Evolutionary conservation across 2,797 vertebrate genomes (phyloP).

Genomic region (Gallinago stenura): DNA sequence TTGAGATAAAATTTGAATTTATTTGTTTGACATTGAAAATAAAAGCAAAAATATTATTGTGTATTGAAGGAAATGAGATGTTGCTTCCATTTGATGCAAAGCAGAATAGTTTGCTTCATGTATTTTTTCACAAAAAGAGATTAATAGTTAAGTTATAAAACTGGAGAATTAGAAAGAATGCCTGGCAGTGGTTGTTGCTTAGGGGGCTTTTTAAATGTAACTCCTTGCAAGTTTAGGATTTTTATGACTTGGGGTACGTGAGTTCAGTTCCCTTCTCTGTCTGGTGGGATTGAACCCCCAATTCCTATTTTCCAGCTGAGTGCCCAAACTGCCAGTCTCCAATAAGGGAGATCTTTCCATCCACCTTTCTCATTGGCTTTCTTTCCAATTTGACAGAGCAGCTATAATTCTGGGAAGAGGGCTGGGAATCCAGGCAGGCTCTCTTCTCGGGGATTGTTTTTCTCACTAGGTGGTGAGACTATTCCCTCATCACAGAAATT

Average conservation of each 20-base stretch:
- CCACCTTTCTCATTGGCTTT: not conserved
- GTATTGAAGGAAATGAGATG: not conserved
- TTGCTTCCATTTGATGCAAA: not conserved
- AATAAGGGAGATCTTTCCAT: not conserved
- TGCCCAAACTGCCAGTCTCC: not conserved
- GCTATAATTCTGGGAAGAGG: not conserved
- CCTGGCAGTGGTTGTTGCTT: not conserved
- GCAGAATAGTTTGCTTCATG: not conserved
- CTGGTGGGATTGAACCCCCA: not conserved
- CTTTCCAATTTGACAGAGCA: not conserved
- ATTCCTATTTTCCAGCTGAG: not conserved
- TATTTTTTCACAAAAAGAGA: not conserved
- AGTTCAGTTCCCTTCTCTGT: not conserved
- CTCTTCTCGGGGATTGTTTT: not conserved
- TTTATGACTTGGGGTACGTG: not conserved
- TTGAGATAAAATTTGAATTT: not conserved
- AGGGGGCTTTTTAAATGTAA: not conserved
- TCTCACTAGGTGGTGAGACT: not conserved
- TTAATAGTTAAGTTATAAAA: not conserved
- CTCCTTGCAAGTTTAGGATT: not conserved
- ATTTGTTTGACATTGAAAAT: not conserved
- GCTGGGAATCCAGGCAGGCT: not conserved
- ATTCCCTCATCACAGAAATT: not conserved
- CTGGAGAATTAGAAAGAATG: not conserved
- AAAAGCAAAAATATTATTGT: not conserved